Evolutionary conservation across 2,888 invertebrate genomes (phyloP).

Genomic region (Drosophila anomalipes): DNA sequence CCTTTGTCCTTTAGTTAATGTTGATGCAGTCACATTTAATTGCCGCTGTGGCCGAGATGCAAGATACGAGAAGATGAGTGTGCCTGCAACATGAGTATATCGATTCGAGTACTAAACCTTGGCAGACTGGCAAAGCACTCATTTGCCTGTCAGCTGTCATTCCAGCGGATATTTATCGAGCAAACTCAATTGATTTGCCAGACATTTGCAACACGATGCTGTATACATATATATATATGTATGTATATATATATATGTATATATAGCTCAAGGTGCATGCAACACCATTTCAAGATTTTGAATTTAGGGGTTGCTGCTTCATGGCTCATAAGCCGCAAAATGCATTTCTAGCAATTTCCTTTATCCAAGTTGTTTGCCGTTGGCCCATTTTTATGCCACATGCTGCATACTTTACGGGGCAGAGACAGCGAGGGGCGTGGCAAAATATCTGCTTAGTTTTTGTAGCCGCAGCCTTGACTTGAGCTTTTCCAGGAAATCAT

Average conservation of each 20-base stretch:
- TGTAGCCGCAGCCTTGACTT: slow-evolving; percentile 63
- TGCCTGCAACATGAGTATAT: not conserved
- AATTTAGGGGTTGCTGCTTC: slow-evolving; percentile 44
- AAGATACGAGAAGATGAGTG: not conserved
- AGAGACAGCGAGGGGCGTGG: slow-evolving; percentile 5
- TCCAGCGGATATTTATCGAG: slow-evolving; percentile 72
- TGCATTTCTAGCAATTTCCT: slow-evolving; percentile 76
- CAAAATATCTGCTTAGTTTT: slow-evolving; percentile 68
- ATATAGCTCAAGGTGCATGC: slow-evolving; percentile 43
- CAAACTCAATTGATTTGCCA: slow-evolving; percentile 75
- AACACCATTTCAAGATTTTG: slow-evolving; percentile 4
- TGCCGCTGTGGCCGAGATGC: slow-evolving; percentile 23
- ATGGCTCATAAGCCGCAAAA: slow-evolving; percentile 73
- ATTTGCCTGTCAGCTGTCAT: slow-evolving; percentile 66
- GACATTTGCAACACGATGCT: slow-evolving; percentile 39
- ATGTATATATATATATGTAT: not conserved
- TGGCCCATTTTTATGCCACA: slow-evolving; percentile 67
- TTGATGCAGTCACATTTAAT: slow-evolving; percentile 59
- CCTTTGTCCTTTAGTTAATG: slow-evolving; percentile 43
- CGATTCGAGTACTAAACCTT: slow-evolving; percentile 18
- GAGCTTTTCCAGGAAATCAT: slow-evolving; percentile 71
- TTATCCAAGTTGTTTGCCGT: slow-evolving; percentile 59
- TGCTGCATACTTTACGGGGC: slow-evolving; percentile 59
- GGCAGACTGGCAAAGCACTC: slow-evolving; percentile 33
- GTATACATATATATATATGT: not conserved